Base-by-base conservation (phyloP, 1,140 invertebrate species). In the Melitaea cinxia region DNA sequence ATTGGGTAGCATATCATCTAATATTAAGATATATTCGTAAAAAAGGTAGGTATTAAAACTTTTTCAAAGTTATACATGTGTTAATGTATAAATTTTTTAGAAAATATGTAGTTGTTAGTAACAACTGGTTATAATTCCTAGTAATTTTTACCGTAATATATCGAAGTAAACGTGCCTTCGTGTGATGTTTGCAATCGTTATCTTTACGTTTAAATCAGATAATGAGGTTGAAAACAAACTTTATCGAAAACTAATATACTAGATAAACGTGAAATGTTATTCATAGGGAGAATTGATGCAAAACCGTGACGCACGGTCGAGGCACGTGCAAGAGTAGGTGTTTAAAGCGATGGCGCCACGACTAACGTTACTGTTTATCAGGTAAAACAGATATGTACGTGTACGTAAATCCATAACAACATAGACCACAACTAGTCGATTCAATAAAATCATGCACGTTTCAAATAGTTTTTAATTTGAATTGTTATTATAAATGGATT, bases 181-280 rank as follows among this genome's bases (percentile, higher is more conserved):
- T 50, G 59, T 64, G 49, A 47, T 66, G 63, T 53, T 65, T 17
- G 35, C 49, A 62, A 72, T 62, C 57, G 47, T 53, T 73, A 76
- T 67, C 71, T 26, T 9, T 73, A 69, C 68, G 37, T 55, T 62
- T 63, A 57, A 67, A 71, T 73, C 63, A 64, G 71, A 73, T 73
- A 74, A 63, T 62, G 17, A 60, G 23, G 64, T 71, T 68, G 42
- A 75, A 75, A 70, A 72, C 70, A 70, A 68, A 70, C 60, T 63
- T 65, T 71, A 74, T 74, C 73, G 47, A 35, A 49, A 57, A 56
- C 52, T 71, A 72, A 64, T 60, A 57, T 58, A 65, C 63, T 61
- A 65, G 63, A 59, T 72, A 69, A 65, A 59, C 37, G 50, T 55
- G 60, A 56, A 68, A 65, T 64, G 65, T 72, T 59, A 64, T 59